These are phyloP conservation scores for Noturus placidus DNA, from an alignment of 2,113 vertebrate species.

Conservation along the genomic window DNA sequence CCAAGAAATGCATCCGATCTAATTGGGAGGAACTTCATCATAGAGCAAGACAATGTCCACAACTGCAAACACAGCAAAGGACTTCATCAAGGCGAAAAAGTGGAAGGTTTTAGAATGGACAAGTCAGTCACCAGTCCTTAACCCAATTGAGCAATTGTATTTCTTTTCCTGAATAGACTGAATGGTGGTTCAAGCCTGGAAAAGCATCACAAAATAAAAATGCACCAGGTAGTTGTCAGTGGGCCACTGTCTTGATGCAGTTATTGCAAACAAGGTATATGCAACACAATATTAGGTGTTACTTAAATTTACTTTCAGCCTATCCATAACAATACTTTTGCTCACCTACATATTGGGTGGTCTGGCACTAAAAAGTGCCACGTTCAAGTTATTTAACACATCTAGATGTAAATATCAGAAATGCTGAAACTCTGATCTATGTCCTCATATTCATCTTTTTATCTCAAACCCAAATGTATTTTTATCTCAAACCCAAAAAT, in stretches of 20 bases:
- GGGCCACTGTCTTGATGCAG: not conserved
- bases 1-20: too few relatives aligned
- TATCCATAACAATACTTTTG: not conserved
- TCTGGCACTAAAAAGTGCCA: not conserved
- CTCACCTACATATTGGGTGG: not conserved
- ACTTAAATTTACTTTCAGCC: not conserved
- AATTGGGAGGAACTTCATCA: too few relatives aligned
- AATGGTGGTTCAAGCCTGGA: not conserved
- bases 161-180: not conserved
- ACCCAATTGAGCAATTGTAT: too few relatives aligned
- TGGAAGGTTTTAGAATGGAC: too few relatives aligned
- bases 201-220: not conserved
- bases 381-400: too few relatives aligned
- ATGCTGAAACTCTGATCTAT: not conserved
- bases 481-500: not conserved
- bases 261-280: not conserved
- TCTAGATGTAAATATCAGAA: too few relatives aligned
- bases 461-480: not conserved
- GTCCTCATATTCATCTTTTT: not conserved
- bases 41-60: too few relatives aligned
- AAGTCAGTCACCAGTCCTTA: too few relatives aligned
- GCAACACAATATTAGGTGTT: not conserved
- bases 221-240: not conserved
- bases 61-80: too few relatives aligned
- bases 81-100: too few relatives aligned